Evolutionary conservation across 2,113 vertebrate species (phyloP), one percentile per base, ranked within the genome.

Genomic region (Calyptommatus sinebrachiatus): DNA sequence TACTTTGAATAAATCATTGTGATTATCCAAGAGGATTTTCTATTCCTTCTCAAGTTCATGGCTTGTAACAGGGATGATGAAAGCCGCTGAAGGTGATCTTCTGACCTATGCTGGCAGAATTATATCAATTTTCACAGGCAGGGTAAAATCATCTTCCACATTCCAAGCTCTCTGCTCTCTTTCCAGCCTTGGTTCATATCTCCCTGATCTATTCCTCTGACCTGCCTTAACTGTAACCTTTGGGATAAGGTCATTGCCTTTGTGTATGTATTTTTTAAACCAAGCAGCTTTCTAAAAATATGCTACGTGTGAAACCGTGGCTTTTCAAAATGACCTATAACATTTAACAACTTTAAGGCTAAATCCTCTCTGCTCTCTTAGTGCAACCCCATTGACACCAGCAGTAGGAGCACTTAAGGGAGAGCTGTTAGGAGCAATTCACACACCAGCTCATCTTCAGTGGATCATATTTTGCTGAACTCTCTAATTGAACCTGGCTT

Each of bases 61-160:
- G 26, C 9, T 63, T 71, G 35, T 48, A 81, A 81, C 18, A 71
- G 41, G 28, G 80, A 61, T 29, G 48, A 77, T 77, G 70, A 21
- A 26, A 80, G 66, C 26, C 28, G 68, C 82, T 83, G 78, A 50
- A 71, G 29, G 74, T 78, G 81, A 88, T 78, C 76, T 75, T 80
- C 29, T 61, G n/a, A 76, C 76, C 10, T 16, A 41, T 75, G 50
- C 73, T 71, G 24, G 77, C 18, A 62, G 53, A 78, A 60, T 61
- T 61, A 72, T 72, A 60, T 71, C 66, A 67, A 75, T 45, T 8
- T 80, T 84, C 72, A 41, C 67, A 71, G 57, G 26, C n/a, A 76
- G 26, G 62, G 57, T 75, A n/a, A 57, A 29, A 57, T 57, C 61
- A 76, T 81, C 41, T 35, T 69, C 50, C n/a, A 68, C 22, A 46